These are phyloP conservation scores for Odontamblyopus lacepedii DNA, from an alignment of 2,797 vertebrate genomes.

Conservation along the genomic window DNA sequence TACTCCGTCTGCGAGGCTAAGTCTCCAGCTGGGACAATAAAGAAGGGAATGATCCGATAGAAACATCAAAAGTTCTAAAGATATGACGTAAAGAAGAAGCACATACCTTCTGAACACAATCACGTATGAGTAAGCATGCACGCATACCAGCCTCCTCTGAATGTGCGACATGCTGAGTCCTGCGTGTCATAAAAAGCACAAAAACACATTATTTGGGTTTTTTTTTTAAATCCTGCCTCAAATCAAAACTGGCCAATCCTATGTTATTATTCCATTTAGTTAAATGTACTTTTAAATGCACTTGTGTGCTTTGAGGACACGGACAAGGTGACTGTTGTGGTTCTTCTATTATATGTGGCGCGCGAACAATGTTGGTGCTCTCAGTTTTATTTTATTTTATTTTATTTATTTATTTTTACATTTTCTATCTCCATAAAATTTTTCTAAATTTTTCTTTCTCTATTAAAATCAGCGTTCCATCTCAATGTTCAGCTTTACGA, in stretches of 20 bases:
- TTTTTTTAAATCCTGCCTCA: background rate
- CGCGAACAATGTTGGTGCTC: background rate
- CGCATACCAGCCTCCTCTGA: background rate
- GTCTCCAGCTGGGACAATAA: constrained; percentile 13
- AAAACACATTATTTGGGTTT: background rate
- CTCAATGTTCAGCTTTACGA: background rate
- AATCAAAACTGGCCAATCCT: background rate
- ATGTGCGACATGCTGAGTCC: background rate
- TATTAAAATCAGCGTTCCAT: background rate
- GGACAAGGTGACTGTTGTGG: background rate
- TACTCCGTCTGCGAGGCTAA: background rate
- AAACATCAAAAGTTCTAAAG: background rate
- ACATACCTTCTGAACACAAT: background rate
- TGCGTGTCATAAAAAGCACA: background rate
- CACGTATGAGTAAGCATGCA: background rate
- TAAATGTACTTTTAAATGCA: background rate
- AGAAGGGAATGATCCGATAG: background rate
- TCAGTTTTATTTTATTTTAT: background rate
- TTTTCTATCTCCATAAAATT: background rate
- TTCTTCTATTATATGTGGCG: background rate
- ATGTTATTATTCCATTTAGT: background rate
- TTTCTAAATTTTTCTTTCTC: background rate
- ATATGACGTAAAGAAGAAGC: background rate
- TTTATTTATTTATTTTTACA: background rate
- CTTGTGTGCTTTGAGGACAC: background rate